phyloP scores from a whole-genome alignment of 2,888 invertebrate species.

The Drosophila bunnanda region DNA sequence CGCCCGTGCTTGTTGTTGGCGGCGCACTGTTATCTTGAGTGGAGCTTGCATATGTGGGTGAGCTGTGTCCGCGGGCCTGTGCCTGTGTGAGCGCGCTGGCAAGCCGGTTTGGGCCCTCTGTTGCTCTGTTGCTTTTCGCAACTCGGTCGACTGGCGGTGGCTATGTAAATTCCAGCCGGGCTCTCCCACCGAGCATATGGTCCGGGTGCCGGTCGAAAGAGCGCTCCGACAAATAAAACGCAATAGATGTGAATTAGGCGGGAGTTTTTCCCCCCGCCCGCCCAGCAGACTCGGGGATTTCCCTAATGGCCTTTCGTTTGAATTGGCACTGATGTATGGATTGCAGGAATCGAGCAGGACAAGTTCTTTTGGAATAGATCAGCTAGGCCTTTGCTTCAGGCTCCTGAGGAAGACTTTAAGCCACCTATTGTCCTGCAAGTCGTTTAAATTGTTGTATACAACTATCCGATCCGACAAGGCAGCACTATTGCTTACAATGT shows the following conservation, averaged over 20 bases:
- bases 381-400: not conserved
- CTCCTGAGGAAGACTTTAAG: not conserved
- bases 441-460: not conserved
- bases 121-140: constrained; percentile 55
- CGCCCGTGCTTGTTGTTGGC: constrained; percentile 51
- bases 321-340: constrained; percentile 10
- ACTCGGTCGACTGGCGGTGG: constrained; percentile 51
- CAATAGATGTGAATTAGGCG: constrained; percentile 32
- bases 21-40: constrained; percentile 29
- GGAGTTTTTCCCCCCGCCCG: constrained; percentile 6
- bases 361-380: not conserved
- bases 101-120: constrained; percentile 62
- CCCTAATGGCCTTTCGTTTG: constrained; percentile 55
- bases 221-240: constrained; percentile 29
- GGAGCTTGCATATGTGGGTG: constrained; percentile 71
- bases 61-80: constrained; percentile 44
- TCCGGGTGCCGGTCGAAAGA: constrained; percentile 20
- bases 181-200: constrained; percentile 7
- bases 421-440: not conserved
- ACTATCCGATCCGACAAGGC: not conserved
- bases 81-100: constrained; percentile 41
- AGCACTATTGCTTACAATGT: not conserved
- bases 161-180: constrained; percentile 23
- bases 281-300: constrained; percentile 52
- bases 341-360: not conserved